These are phyloP conservation scores for Drosophila kanekoi DNA, from an alignment of 2,888 invertebrate species.

Conservation along the genomic window DNA sequence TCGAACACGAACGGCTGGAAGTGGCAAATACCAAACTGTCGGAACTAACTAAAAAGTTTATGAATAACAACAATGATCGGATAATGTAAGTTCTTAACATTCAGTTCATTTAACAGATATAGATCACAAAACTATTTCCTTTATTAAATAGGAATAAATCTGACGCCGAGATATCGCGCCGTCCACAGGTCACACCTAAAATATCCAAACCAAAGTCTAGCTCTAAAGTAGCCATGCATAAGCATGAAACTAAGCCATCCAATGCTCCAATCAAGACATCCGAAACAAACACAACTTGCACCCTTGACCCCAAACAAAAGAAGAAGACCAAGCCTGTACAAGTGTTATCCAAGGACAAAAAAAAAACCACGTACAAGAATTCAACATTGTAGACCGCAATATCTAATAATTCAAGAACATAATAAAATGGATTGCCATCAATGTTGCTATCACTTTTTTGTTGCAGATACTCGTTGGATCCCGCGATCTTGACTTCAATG, in stretches of 20 bases:
- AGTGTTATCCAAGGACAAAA: background rate
- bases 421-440: background rate
- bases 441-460: background rate
- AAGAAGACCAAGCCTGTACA: background rate
- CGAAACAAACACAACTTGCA: background rate
- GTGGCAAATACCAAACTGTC: background rate
- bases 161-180: background rate
- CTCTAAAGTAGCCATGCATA: background rate
- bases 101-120: no score
- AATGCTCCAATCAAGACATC: background rate
- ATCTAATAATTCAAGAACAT: background rate
- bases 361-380: no score
- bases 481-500: no score
- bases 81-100: background rate
- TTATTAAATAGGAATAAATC: background rate
- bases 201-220: background rate
- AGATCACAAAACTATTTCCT: no score
- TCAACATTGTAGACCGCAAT: no score
- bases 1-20: background rate
- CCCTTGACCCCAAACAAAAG: background rate
- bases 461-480: background rate
- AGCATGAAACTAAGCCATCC: background rate
- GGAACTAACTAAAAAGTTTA: background rate
- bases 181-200: background rate
- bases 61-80: background rate